Evolutionary conservation across 2,888 invertebrate genomes (phyloP).

Genomic region (Chrysolina oricalcia): DNA sequence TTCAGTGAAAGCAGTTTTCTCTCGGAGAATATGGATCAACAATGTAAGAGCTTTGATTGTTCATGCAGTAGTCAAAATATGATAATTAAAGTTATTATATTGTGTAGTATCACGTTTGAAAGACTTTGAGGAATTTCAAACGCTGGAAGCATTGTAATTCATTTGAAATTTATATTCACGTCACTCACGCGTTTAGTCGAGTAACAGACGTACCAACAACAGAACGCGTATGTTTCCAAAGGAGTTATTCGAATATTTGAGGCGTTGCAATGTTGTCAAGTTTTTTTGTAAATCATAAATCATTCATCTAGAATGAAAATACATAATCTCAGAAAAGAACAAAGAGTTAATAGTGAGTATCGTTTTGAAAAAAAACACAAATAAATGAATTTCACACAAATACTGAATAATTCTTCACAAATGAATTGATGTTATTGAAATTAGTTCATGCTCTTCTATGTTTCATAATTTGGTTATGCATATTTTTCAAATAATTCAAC

Average conservation of each 20-base stretch:
- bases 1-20: not conserved
- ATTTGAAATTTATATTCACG: constrained; percentile 35
- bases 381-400: too few relatives aligned
- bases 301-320: too few relatives aligned
- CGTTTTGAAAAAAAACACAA: too few relatives aligned
- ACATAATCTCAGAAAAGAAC: too few relatives aligned
- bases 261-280: not conserved
- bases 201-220: not conserved
- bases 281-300: not conserved
- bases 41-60: not conserved
- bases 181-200: constrained; percentile 25
- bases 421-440: too few relatives aligned
- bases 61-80: constrained; percentile 16
- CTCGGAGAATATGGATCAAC: not conserved
- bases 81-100: not conserved
- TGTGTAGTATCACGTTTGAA: constrained; percentile 31
- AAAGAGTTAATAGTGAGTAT: too few relatives aligned
- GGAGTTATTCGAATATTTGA: not conserved
- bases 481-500: too few relatives aligned
- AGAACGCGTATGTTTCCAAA: not conserved
- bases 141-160: constrained; percentile 30
- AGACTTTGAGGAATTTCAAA: constrained; percentile 31
- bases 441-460: too few relatives aligned
- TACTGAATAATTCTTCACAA: too few relatives aligned
- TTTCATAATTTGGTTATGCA: too few relatives aligned